A percentile compares a stretch with the other conserved stretches of the same genome.
Evolutionary conservation across 2,113 vertebrate species (phyloP).

Genomic region (Acanthisitta chloris): DNA sequence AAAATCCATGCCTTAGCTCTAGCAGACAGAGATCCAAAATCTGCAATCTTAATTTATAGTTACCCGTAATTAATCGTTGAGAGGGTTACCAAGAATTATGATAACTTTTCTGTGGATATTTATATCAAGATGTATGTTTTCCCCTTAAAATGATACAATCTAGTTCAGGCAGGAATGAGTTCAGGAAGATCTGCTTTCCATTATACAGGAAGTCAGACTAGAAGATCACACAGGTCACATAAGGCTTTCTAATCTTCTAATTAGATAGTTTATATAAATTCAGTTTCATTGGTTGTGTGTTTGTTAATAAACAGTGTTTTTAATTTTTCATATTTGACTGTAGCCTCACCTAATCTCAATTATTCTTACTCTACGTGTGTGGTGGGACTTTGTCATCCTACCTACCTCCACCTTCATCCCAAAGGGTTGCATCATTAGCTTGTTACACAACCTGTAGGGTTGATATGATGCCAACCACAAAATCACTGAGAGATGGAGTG

Average conservation of each 20-base stretch:
- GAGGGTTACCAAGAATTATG: neutral
- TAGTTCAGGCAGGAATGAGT: neutral
- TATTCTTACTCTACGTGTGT: neutral
- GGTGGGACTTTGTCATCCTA: neutral
- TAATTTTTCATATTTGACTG: neutral
- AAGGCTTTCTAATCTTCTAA: constrained; percentile 9
- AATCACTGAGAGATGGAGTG: neutral
- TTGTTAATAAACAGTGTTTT: constrained; percentile 16
- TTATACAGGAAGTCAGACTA: neutral
- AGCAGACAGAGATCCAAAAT: neutral
- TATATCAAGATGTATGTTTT: neutral
- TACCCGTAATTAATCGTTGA: neutral
- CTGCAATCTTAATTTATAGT: neutral
- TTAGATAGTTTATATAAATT: constrained; percentile 9
- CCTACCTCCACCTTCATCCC: constrained; percentile 15
- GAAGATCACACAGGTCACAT: neutral
- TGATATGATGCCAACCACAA: neutral
- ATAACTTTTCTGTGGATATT: neutral
- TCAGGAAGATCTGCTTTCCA: neutral
- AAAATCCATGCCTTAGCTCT: neutral
- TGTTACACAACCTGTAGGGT: neutral
- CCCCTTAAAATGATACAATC: neutral
- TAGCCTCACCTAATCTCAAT: neutral
- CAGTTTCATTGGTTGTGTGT: neutral
- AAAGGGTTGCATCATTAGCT: neutral